Percentiles rank a stretch among this genome's conserved stretches.
Evolutionary conservation across 2,113 vertebrate species (phyloP).

Genomic region (Oreocharis arfaki): DNA sequence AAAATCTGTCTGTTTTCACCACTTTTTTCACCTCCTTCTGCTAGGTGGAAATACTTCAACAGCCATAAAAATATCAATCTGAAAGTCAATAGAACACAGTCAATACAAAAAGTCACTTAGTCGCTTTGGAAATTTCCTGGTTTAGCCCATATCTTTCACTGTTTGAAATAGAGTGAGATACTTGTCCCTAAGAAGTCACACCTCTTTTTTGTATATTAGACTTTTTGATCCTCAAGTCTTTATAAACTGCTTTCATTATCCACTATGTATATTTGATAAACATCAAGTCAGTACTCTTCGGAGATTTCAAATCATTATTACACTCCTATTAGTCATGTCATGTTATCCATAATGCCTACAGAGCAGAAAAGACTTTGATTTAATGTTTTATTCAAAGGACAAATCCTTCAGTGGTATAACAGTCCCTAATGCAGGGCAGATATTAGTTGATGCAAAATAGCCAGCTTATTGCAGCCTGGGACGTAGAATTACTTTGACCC

Average conservation of each 20-base stretch:
- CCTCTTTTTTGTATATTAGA: background rate
- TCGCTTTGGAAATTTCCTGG: background rate
- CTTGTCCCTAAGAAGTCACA: background rate
- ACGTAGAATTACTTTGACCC: background rate
- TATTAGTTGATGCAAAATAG: background rate
- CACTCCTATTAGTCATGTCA: background rate
- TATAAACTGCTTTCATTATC: conserved; percentile 26
- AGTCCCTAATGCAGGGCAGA: background rate
- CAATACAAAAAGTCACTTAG: background rate
- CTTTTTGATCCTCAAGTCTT: background rate
- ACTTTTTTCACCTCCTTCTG: background rate
- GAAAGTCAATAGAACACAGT: background rate
- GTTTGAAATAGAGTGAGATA: background rate
- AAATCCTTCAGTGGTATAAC: background rate
- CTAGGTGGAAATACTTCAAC: background rate
- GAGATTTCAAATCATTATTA: conserved; percentile 32
- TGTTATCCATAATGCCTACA: conserved; percentile 33
- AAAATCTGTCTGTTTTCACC: background rate
- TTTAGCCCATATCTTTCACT: background rate
- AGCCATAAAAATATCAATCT: background rate
- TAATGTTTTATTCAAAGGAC: conserved; percentile 53
- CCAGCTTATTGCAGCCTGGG: background rate
- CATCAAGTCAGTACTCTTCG: background rate
- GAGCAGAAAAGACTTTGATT: conserved; percentile 44
- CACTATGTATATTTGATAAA: background rate